Conservation (phyloP, 2,113 vertebrate species). For the Eulemur macaco region DNA sequence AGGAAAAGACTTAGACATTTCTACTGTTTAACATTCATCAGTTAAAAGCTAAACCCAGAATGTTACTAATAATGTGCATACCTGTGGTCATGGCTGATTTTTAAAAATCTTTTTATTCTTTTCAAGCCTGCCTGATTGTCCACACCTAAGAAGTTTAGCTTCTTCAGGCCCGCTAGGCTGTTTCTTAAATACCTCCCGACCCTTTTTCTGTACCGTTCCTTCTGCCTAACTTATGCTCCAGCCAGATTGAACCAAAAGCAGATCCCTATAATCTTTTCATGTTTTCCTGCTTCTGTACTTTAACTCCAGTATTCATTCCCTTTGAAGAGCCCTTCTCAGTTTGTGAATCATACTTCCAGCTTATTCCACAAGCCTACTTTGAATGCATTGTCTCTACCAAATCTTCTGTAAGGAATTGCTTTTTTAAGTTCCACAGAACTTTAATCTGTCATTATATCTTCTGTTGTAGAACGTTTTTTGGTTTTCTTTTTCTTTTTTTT, state of each 20-base stretch:
- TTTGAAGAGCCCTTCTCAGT: not conserved
- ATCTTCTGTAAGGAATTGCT: not conserved
- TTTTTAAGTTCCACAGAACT: slow-evolving; percentile 1
- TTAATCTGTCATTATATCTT: not conserved
- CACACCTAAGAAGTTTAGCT: not conserved
- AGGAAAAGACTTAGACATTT: slow-evolving; percentile 16
- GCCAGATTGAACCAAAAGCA: not conserved
- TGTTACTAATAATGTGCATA: not conserved
- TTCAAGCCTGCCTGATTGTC: not conserved
- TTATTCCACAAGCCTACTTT: not conserved
- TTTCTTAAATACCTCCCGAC: not conserved
- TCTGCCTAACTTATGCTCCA: not conserved
- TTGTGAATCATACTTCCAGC: not conserved
- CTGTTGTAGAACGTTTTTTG: not conserved
- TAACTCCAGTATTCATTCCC: not conserved
- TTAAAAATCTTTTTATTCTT: not conserved
- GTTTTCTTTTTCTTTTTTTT: not conserved
- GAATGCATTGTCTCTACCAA: not conserved
- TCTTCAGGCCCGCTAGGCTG: not conserved
- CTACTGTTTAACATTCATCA: not conserved
- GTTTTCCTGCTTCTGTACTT: not conserved
- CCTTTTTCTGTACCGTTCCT: not conserved
- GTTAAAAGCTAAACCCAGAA: not conserved
- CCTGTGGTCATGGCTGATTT: not conserved
- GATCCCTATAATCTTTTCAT: not conserved